phyloP scores from a whole-genome alignment of 2,797 vertebrate genomes.

The Merluccius polli region DNA sequence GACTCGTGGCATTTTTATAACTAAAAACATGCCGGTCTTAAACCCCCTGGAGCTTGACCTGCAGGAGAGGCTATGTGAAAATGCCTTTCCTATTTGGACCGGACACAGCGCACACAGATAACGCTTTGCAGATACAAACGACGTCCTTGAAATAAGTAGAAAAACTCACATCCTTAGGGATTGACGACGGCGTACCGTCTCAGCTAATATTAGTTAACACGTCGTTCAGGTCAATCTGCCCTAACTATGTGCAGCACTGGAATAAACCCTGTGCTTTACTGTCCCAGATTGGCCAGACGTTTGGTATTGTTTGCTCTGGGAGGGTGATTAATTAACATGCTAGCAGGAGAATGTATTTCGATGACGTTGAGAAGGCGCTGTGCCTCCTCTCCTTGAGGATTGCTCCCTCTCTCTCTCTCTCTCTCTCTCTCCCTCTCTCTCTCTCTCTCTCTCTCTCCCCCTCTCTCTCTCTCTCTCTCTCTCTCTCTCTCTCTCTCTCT shows the following conservation, averaged over 20 bases:
- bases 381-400: background rate
- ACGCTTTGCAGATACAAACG: background rate
- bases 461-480: too few species aligned
- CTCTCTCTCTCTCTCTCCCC: too few species aligned
- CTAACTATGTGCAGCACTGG: background rate
- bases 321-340: slow-evolving; percentile 14
- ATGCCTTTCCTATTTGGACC: background rate
- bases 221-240: background rate
- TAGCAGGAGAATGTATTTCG: slow-evolving; percentile 13
- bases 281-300: slow-evolving; percentile 2
- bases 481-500: too few species aligned
- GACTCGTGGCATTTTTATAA: slow-evolving; percentile 17
- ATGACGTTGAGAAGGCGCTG: background rate
- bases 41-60: background rate
- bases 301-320: slow-evolving; percentile 7
- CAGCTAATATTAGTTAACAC: background rate
- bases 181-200: background rate
- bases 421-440: too few species aligned
- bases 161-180: background rate
- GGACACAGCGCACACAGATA: background rate
- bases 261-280: slow-evolving; percentile 5
- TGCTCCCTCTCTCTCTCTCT: background rate
- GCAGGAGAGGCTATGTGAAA: background rate
- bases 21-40: background rate
- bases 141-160: background rate